Base-by-base conservation (phyloP, 2,888 invertebrate genomes). In the Apoderus coryli region DNA sequence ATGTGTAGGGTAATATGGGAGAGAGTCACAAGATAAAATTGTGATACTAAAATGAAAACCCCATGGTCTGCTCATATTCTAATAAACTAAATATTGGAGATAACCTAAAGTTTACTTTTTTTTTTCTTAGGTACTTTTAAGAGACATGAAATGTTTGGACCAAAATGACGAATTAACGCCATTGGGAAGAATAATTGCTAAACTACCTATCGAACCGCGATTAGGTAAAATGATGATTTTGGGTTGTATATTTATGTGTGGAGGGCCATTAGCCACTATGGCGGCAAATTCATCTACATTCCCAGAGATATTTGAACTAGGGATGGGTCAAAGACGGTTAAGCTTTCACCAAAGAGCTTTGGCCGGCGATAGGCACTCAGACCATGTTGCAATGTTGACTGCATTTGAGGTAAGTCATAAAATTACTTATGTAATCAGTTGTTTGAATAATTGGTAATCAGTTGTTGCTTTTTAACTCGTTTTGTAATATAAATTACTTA, bases 231-330 rank as follows among this genome's bases (percentile, higher is more conserved):
- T 46, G 46, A 46, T 46, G 46, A 81, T 98, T 16, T 64, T 95
- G 6, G 90, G 90, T n/a, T 78, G 84, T 41, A 76, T 92, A 32
- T 78, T 96, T 47, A 77, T 79, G 40, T 78, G 82, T 37, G 92
- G 89, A 0, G 93, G 93, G 54, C 79, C 93, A 0, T 63, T 93
- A 28, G 81, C 86, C 6, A 86, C 86, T 0, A 85, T 95, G 69
- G 92, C 95, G 1, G 92, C 96, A 9, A 89, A 89, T 56, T 84
- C 86, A 4, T 86, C 92, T 22, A 92, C 92, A 0, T 90, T 92
- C 57, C 89, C 90, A 0, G 92, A 96, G 59, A 85, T 95, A 3
- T 96, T 93, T 55, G 69, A 79, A 3, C 67, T 85, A 45, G 82
- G 82, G 40, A 73, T 77, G 10, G 70, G 72, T 0, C 67, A 76